These are phyloP conservation scores for Alectura lathami DNA, from an alignment of 2,113 vertebrate genomes.

Conservation along the genomic window DNA sequence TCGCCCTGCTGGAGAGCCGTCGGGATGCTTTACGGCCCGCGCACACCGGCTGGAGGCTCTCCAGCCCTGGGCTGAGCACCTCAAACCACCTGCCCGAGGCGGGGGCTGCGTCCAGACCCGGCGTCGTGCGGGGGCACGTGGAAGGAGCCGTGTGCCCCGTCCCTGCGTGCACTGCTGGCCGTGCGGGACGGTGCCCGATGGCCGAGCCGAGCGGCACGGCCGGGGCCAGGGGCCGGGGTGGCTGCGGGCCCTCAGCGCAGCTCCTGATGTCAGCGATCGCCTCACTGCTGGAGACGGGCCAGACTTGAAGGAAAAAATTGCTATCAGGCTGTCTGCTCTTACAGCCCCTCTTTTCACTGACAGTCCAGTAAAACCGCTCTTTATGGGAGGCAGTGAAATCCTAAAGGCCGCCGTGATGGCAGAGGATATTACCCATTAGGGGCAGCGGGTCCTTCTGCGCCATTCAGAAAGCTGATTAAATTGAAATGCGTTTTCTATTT, in stretches of 20 bases:
- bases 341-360: background rate
- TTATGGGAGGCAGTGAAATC: background rate
- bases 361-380: background rate
- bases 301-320: background rate
- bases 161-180: too few species aligned
- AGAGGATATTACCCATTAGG: too few species aligned
- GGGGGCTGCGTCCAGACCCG: too few species aligned
- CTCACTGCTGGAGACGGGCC: background rate
- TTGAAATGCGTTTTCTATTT: background rate
- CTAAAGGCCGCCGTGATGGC: background rate
- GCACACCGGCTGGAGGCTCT: background rate
- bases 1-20: background rate
- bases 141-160: too few species aligned
- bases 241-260: too few species aligned
- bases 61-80: background rate
- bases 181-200: too few species aligned
- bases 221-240: too few species aligned
- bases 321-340: background rate
- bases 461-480: background rate
- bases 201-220: too few species aligned
- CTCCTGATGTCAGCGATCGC: too few species aligned
- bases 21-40: background rate
- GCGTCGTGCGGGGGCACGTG: too few species aligned
- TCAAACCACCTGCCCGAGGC: accelerated
- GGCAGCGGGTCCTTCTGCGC: too few species aligned